These are phyloP conservation scores for Eupithecia subfuscata DNA, from an alignment of 2,888 invertebrate genomes.

Conservation along the genomic window DNA sequence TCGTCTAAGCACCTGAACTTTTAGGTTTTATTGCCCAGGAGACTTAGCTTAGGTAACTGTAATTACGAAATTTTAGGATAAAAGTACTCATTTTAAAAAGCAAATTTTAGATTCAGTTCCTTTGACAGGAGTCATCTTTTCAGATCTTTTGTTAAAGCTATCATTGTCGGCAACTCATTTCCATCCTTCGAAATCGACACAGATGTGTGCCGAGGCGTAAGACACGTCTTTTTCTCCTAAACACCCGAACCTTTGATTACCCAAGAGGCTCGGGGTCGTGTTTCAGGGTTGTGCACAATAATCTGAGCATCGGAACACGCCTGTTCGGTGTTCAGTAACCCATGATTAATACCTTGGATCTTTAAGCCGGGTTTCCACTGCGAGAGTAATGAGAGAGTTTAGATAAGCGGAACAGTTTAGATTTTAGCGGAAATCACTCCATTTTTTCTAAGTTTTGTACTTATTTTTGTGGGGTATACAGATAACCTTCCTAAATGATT, in stretches of 20 bases:
- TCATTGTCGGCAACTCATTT: not conserved
- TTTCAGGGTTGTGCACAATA: conserved; percentile 37
- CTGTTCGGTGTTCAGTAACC: conserved; percentile 44
- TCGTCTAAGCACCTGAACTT: conserved; percentile 2
- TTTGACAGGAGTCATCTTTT: not conserved
- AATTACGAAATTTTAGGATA: not conserved
- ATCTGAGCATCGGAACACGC: conserved; percentile 18
- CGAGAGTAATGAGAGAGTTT: not conserved
- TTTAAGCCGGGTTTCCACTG: not conserved
- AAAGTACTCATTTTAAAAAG: not conserved
- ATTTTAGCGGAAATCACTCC: not conserved
- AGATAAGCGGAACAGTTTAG: not conserved
- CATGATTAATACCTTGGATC: conserved; percentile 50
- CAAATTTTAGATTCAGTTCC: not conserved
- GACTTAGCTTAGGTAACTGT: not conserved
- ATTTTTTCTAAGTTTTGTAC: not conserved
- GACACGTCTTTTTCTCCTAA: conserved; percentile 3
- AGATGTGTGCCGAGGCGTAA: not conserved
- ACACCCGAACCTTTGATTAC: conserved; percentile 29
- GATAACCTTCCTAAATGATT: not conserved
- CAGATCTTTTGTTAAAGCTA: conserved; percentile 4
- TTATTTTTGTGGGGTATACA: not conserved
- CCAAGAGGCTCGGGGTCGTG: conserved; percentile 24
- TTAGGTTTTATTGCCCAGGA: conserved; percentile 25
- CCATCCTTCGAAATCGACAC: conserved; percentile 1